phyloP scores from a whole-genome alignment of 2,113 vertebrate genomes.

The Riparia riparia region DNA sequence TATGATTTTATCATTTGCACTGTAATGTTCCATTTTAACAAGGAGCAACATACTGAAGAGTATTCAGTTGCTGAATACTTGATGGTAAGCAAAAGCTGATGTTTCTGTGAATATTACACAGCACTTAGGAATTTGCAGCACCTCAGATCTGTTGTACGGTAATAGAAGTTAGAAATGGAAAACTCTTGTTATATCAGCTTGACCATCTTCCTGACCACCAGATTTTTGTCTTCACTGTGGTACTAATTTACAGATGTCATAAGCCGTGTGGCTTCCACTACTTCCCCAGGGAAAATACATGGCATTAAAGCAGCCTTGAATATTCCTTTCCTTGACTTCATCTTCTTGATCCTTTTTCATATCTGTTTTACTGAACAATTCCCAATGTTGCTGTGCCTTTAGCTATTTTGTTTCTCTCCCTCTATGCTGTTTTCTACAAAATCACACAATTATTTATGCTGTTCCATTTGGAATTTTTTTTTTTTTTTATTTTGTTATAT shows the following conservation, averaged over 20 bases:
- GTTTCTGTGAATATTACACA: constrained; percentile 35
- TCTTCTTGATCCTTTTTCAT: not conserved
- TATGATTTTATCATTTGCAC: constrained; percentile 52
- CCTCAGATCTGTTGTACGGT: not conserved
- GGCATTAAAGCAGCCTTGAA: not conserved
- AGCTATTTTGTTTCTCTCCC: not conserved
- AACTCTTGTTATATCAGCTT: constrained; percentile 13
- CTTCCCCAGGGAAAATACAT: not conserved
- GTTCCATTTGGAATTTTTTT: not conserved
- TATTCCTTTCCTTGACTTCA: constrained; percentile 27
- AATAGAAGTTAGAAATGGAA: constrained; percentile 32
- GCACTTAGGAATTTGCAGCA: constrained; percentile 2
- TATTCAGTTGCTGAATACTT: not conserved
- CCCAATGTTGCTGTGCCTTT: not conserved
- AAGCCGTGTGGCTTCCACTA: not conserved
- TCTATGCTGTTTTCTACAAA: not conserved
- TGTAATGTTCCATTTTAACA: constrained; percentile 51
- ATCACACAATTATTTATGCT: not conserved
- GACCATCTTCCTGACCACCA: constrained; percentile 1
- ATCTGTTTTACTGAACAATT: not conserved
- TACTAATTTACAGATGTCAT: constrained; percentile 8
- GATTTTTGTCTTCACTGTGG: not conserved
- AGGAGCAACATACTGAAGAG: not conserved
- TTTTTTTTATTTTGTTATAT: not conserved
- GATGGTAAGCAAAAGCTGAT: constrained; percentile 48